Evolutionary conservation across 2,113 vertebrate genomes (phyloP).

Genomic region (Callipepla squamata): DNA sequence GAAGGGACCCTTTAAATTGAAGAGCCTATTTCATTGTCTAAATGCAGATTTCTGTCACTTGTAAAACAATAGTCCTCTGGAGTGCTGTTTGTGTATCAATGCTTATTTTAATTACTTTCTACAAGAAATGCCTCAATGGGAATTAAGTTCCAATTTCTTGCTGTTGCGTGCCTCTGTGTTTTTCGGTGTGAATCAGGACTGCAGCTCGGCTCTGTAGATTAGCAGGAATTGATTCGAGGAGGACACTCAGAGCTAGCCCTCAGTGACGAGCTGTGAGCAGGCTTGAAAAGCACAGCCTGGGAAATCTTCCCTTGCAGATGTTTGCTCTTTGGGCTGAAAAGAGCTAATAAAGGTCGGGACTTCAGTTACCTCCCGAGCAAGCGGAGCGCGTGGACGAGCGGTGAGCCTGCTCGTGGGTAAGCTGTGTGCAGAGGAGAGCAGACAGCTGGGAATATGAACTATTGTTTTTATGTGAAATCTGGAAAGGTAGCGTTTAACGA

Average conservation of each 20-base stretch:
- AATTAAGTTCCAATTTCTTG: constrained; percentile 65
- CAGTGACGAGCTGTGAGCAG: constrained; percentile 6
- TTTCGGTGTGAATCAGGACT: constrained; percentile 53
- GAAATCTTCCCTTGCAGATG: background rate
- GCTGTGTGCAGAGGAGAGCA: background rate
- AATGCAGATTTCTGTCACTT: constrained; percentile 81
- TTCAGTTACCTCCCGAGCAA: background rate
- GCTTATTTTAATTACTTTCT: constrained; percentile 77
- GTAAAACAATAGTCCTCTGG: constrained; percentile 72
- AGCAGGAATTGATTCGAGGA: background rate
- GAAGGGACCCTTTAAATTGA: constrained; percentile 76
- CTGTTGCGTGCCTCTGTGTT: constrained; percentile 16
- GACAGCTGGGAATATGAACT: background rate
- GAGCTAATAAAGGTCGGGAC: background rate
- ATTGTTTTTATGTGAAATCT: background rate
- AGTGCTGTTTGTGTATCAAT: constrained; percentile 77
- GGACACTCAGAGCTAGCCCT: constrained; percentile 22
- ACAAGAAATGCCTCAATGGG: constrained; percentile 66
- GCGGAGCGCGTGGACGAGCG: background rate
- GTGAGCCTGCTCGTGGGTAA: background rate
- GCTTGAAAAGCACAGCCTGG: constrained; percentile 75
- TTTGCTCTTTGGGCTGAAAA: background rate
- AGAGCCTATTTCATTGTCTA: constrained; percentile 73
- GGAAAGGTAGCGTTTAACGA: background rate
- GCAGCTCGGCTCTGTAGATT: constrained; percentile 26